Base-by-base conservation (phyloP, 2,888 invertebrate species). In the Villa cingulata region DNA sequence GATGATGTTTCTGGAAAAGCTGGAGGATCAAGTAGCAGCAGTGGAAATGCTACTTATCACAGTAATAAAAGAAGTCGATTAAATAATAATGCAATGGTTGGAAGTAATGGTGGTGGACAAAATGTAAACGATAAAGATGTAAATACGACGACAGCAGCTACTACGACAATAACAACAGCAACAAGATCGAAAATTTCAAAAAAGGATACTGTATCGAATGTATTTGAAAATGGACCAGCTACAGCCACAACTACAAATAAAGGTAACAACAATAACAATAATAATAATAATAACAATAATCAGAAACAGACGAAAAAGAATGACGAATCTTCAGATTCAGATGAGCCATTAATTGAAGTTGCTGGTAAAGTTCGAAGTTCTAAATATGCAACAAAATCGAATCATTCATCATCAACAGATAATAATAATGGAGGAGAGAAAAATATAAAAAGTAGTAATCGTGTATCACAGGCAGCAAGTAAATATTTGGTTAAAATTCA, bases 241-340 rank as follows among this genome's bases (percentile, higher is more conserved):
- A 19, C 27, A 15, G 38, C 17, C 29, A 18, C 36, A 7, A 16
- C 20, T 38, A 15, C 29, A 37, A 47, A 43, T 37, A 47, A 38
- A 38, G n/a, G 47, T 16, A 37, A 19, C 15, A 47, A 47, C 19
- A 23, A 16, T 17, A 36, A 20, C 17, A 41, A 34, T 34, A 36
- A 16, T 16, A 36, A 16, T 36, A 16, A n/a, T 12, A 48, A 42
- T 16, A 48, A 46, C 16, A 36, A n/a, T 36, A 2, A 36, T 16
- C n/a, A 18, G 36, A 50, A 37, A 42, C 51, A 14, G 60, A 58
- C 17, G 60, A 61, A 41, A 49, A 58, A 16, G 32, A 38, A 32
- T 39, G 78, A 79, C 61, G 85, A 85, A 57, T 79, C 79, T 49
- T 86, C 86, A 44, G 87, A 87, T 61, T 81, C 81, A 54, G 87